These are phyloP conservation scores for Dolichopus griseipennis DNA, from an alignment of 2,888 invertebrate genomes.

Conservation along the genomic window DNA sequence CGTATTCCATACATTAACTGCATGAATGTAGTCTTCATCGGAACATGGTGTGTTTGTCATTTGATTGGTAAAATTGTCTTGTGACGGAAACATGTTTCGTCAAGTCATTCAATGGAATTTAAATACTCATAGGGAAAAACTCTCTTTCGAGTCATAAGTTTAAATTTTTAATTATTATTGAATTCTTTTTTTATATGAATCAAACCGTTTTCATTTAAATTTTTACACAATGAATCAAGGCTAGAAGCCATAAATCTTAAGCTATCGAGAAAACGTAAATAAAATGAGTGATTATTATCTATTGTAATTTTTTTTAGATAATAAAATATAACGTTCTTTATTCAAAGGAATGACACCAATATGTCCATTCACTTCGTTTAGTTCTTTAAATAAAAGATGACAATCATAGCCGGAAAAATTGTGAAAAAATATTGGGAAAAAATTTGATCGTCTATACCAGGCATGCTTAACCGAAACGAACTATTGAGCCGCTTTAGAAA, in stretches of 20 bases:
- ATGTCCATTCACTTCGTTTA: not conserved
- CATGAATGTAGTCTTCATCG: slow-evolving; percentile 23
- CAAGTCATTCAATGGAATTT: slow-evolving; percentile 7
- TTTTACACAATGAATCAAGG: no score
- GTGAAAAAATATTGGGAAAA: not conserved
- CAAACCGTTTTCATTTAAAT: no score
- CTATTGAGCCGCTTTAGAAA: no score
- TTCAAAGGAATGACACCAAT: not conserved
- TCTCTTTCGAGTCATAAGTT: not conserved
- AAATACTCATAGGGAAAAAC: slow-evolving; percentile 16
- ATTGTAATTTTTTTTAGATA: no score
- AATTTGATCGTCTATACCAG: not conserved
- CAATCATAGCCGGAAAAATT: not conserved
- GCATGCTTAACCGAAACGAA: no score
- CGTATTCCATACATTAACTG: slow-evolving; percentile 30
- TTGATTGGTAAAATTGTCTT: slow-evolving; percentile 9
- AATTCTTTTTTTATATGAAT: no score
- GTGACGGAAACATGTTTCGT: slow-evolving; percentile 9
- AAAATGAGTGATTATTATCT: no score
- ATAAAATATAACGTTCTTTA: not conserved
- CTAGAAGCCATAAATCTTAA: no score
- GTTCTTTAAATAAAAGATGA: not conserved
- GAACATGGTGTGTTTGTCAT: slow-evolving; percentile 12
- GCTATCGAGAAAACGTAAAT: no score
- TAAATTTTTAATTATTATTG: no score